Evolutionary conservation across 2,113 vertebrate species (phyloP).

Genomic region (Pygoscelis adeliae): DNA sequence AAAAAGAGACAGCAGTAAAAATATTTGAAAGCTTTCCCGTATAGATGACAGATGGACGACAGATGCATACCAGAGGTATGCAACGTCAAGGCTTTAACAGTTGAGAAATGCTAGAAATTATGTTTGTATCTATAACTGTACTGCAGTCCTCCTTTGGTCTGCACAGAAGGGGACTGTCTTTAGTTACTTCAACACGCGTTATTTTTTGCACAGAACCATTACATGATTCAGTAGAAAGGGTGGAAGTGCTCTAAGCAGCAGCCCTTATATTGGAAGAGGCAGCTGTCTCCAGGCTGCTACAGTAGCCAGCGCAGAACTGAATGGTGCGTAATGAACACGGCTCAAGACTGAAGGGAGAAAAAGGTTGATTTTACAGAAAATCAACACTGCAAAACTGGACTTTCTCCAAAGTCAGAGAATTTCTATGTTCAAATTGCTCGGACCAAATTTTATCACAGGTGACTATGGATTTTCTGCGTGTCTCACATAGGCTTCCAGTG

Average conservation of each 20-base stretch:
- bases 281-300: background rate
- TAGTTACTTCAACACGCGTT: background rate
- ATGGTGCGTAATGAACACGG: fast-evolving
- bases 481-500: background rate
- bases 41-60: background rate
- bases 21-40: background rate
- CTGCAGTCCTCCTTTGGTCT: background rate
- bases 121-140: background rate
- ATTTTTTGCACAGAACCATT: background rate
- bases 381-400: background rate
- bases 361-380: background rate
- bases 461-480: background rate
- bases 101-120: background rate
- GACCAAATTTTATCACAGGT: background rate
- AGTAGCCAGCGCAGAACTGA: background rate
- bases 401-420: background rate
- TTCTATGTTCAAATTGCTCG: background rate
- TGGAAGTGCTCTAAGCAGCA: background rate
- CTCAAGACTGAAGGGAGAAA: background rate
- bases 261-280: background rate
- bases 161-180: background rate
- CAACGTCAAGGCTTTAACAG: background rate
- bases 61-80: constrained; percentile 40
- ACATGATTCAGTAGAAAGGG: background rate
- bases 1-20: background rate